A percentile compares a stretch with the other conserved stretches of the same genome.
Conservation (phyloP, 1,140 invertebrate species). For the Oscheius sp. region DNA sequence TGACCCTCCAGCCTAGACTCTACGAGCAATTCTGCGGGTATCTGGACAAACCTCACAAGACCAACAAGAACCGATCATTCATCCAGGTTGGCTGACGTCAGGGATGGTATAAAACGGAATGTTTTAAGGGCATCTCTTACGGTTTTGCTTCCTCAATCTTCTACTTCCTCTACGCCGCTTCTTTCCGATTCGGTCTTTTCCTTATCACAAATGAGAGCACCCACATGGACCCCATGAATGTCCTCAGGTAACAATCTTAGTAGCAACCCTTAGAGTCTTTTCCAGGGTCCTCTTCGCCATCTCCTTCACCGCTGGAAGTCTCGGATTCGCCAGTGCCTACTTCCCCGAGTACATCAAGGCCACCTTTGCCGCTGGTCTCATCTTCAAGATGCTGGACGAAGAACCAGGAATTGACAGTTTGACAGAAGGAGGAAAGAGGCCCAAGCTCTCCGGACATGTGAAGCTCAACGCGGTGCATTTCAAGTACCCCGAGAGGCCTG, state of each 20-base stretch:
- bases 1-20: conserved; percentile 37
- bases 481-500: conserved; percentile 62
- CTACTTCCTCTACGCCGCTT: conserved; percentile 64
- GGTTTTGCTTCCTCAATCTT: conserved; percentile 62
- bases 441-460: conserved; percentile 42
- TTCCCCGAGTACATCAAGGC: conserved; percentile 64
- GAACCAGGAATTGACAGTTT: conserved; percentile 61
- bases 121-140: conserved; percentile 47
- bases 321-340: conserved; percentile 62
- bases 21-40: conserved; percentile 32
- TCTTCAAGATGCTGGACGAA: conserved; percentile 61
- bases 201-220: conserved; percentile 57
- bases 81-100: too few relatives aligned
- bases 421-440: conserved; percentile 42
- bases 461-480: conserved; percentile 62
- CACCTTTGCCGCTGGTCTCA: conserved; percentile 61
- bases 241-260: conserved; percentile 47
- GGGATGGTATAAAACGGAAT: not conserved
- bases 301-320: conserved; percentile 45
- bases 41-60: conserved; percentile 36
- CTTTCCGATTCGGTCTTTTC: conserved; percentile 64
- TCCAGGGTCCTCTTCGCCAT: conserved; percentile 55
- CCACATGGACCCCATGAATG: conserved; percentile 49
- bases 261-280: not conserved
- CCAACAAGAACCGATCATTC: conserved; percentile 18